A percentile compares a stretch with the other conserved stretches of the same genome.
phyloP scores from a whole-genome alignment of 2,113 vertebrate genomes.

The Oxyruncus cristatus region DNA sequence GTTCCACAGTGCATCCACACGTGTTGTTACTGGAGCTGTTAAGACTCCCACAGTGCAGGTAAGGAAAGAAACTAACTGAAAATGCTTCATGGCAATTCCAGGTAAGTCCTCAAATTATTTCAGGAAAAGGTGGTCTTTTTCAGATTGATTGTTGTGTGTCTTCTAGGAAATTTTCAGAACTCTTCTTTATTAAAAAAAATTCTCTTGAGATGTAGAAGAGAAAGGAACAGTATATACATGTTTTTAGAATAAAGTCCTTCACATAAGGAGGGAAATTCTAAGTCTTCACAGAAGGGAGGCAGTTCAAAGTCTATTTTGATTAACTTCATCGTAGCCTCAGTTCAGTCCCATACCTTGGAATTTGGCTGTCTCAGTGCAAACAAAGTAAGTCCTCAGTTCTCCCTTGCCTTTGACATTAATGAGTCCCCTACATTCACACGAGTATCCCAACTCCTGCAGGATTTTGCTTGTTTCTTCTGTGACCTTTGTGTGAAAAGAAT shows the following conservation, averaged over 20 bases:
- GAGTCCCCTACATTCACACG: constrained; percentile 91
- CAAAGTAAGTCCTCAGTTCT: constrained; percentile 93
- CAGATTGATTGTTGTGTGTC: background rate
- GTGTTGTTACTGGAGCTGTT: background rate
- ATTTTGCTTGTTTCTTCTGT: constrained; percentile 89
- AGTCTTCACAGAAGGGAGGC: constrained; percentile 57
- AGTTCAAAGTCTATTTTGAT: background rate
- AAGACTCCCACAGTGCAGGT: background rate
- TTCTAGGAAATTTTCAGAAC: background rate
- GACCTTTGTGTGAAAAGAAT: constrained; percentile 76
- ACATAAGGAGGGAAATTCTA: constrained; percentile 49
- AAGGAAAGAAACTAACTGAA: background rate
- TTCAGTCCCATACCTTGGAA: constrained; percentile 87
- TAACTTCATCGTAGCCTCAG: constrained; percentile 66
- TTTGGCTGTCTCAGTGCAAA: constrained; percentile 94
- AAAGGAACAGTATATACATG: background rate
- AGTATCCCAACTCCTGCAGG: constrained; percentile 88
- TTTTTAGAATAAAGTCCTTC: constrained; percentile 46
- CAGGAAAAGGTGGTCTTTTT: background rate
- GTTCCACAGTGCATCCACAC: background rate
- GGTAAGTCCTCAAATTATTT: background rate
- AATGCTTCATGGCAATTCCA: background rate
- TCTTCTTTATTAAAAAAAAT: background rate
- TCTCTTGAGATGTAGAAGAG: background rate
- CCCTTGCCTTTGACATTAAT: constrained; percentile 98